phyloP scores from a whole-genome alignment of 30 jellyfish, hydroid and myxozoan genomes.

The Pseudorhiza aurosa region DNA sequence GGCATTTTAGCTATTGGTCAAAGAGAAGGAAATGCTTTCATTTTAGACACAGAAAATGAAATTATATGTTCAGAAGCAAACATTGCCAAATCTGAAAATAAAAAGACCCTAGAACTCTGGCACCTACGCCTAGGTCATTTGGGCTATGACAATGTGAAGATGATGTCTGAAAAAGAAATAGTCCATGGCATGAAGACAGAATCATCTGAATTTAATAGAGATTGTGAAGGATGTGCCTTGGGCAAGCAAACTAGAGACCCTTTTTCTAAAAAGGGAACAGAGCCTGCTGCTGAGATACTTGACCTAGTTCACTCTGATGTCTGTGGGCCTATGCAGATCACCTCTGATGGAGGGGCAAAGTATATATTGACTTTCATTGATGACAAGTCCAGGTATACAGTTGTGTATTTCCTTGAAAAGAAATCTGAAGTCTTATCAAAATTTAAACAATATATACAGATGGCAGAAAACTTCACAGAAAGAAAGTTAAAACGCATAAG shows the following conservation, averaged over 20 bases:
- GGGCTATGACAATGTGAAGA: conserved; percentile 53
- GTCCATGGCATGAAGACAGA: conserved; percentile 32
- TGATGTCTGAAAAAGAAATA: not conserved
- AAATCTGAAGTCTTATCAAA: conserved; percentile 33
- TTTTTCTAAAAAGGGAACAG: conserved; percentile 19
- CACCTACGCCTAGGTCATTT: conserved; percentile 58
- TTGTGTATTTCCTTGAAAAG: conserved; percentile 12
- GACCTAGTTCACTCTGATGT: conserved; percentile 54
- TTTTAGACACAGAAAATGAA: conserved; percentile 6
- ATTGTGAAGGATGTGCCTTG: conserved; percentile 66
- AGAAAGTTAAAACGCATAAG: not conserved
- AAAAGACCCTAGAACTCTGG: conserved; percentile 20
- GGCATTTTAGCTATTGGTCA: conserved; percentile 24
- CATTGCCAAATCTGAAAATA: too few species aligned
- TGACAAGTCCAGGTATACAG: conserved; percentile 19
- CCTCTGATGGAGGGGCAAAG: conserved; percentile 68
- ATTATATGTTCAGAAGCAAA: too few species aligned
- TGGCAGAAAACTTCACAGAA: conserved; percentile 11
- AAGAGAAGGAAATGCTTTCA: not conserved
- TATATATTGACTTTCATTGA: conserved; percentile 59
- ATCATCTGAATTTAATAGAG: conserved; percentile 10
- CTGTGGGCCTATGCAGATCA: conserved; percentile 63
- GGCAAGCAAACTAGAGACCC: conserved; percentile 44
- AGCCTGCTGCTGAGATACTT: conserved; percentile 4
- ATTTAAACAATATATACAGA: not conserved